Conservation (phyloP, 2,888 invertebrate species). For the Ichneumon xanthorius region DNA sequence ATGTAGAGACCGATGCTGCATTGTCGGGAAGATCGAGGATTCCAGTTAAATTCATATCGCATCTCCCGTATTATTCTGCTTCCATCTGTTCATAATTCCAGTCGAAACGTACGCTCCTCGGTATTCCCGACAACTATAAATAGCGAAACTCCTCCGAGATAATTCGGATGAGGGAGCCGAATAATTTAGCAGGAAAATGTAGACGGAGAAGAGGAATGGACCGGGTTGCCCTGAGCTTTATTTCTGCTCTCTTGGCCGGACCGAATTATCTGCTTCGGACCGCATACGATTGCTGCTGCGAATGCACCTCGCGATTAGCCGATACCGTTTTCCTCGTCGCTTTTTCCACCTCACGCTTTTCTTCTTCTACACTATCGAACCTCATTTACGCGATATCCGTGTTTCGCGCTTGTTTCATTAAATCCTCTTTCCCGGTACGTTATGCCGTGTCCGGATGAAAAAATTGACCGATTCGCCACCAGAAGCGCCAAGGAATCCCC, state of each 20-base stretch:
- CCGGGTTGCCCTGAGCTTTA: not conserved
- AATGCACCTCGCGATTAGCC: not conserved
- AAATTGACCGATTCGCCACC: not conserved
- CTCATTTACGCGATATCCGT: not conserved
- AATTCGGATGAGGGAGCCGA: not conserved
- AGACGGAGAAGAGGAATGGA: not conserved
- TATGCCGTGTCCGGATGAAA: constrained; percentile 20
- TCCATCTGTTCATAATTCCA: not conserved
- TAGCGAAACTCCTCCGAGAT: not conserved
- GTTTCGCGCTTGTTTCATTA: not conserved
- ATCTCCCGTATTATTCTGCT: not conserved
- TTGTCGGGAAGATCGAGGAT: not conserved
- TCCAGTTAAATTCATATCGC: not conserved
- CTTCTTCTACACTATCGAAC: constrained; percentile 12
- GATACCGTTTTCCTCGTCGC: constrained; percentile 64
- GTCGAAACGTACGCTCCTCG: not conserved
- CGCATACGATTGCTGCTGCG: constrained; percentile 78
- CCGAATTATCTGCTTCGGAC: constrained; percentile 76
- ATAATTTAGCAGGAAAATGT: not conserved
- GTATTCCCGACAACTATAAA: not conserved
- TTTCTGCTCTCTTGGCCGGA: constrained; percentile 64
- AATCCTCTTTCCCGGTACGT: not conserved
- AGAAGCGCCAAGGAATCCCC: not conserved
- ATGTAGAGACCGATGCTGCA: not conserved
- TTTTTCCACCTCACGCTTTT: constrained; percentile 39